Base-by-base conservation (phyloP, 2,888 invertebrate species). In the Agrotis puta region DNA sequence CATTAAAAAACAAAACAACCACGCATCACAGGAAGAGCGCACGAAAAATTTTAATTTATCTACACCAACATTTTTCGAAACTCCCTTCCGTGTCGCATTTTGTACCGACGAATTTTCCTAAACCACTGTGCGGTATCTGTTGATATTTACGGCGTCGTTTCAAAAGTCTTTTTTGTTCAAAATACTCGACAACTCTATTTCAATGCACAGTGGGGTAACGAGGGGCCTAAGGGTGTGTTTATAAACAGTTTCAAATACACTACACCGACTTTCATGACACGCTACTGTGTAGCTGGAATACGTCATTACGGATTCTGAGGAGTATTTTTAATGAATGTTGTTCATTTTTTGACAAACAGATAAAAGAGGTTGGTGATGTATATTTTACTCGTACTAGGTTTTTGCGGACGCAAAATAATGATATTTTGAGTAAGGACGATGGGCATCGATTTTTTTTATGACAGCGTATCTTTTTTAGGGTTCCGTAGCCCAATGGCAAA, bases 131-230 rank as follows among this genome's bases (percentile, higher is more conserved):
- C 67, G 73, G 73, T 85, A 80, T 79, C 78, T 77, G 78, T 77
- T 79, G 70, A 83, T 77, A 80, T 84, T 77, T 85, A 81, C 69
- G 64, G 74, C 71, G 56, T 70, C 76, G 71, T 82, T 84, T 82
- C 79, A 85, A 85, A 85, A 82, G 75, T 81, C 51, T 74, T 82
- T 83, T 85, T 79, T 85, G 78, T 82, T 81, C 70, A 79, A 59
- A 82, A 78, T 75, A 62, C 82, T 70, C 68, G 70, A 86, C 88
- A 89, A 78, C 77, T 81, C 70, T 88, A 91, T 91, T 91, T 90
- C 88, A 89, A 89, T 89, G 90, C 87, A 89, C 88, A 84, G 77
- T 84, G 85, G 72, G 83, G 87, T 90, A 90, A 89, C 88, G 89
- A 89, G 88, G 84, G 79, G 72, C 77, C 85, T 84, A 87, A 88